Evolutionary conservation across 2,888 invertebrate genomes (phyloP).

Genomic region (Carterocephalus palaemon): DNA sequence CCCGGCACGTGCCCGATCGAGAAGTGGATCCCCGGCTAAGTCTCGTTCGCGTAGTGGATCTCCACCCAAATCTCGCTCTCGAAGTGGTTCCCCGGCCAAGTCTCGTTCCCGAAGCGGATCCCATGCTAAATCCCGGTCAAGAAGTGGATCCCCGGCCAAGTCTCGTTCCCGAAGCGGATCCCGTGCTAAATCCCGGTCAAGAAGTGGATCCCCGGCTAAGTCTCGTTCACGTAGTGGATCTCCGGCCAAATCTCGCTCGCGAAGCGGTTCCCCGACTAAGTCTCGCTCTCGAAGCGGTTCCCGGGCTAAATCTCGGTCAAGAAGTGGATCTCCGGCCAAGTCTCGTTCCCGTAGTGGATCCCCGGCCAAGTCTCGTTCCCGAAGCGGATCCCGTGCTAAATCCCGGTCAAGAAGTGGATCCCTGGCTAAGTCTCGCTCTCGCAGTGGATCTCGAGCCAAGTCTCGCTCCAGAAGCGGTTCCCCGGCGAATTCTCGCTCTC

Average conservation of each 20-base stretch:
- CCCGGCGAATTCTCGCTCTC: conserved; percentile 33
- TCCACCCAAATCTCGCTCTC: conserved; percentile 38
- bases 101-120: conserved; percentile 43
- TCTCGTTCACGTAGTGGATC: conserved; percentile 41
- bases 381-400: conserved; percentile 25
- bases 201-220: conserved; percentile 40
- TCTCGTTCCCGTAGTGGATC: conserved; percentile 43
- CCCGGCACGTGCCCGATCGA: conserved; percentile 42
- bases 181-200: conserved; percentile 43
- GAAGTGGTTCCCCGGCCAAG: conserved; percentile 37
- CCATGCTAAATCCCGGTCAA: conserved; percentile 33
- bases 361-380: conserved; percentile 28
- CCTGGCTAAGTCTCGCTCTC: conserved; percentile 35
- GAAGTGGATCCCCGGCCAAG: conserved; percentile 44
- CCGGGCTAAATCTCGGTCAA: conserved; percentile 31
- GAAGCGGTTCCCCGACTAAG: conserved; percentile 32
- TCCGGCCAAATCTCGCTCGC: conserved; percentile 31
- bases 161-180: conserved; percentile 49
- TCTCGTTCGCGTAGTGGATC: conserved; percentile 35
- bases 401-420: conserved; percentile 43
- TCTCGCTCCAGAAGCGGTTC: conserved; percentile 44
- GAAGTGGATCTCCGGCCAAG: conserved; percentile 36
- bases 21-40: conserved; percentile 33
- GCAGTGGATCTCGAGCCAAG: conserved; percentile 35
- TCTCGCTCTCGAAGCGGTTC: conserved; percentile 37